Percentiles rank a stretch among this genome's conserved stretches.
Conservation (phyloP, 2,797 vertebrate species). For the Columba guinea region DNA sequence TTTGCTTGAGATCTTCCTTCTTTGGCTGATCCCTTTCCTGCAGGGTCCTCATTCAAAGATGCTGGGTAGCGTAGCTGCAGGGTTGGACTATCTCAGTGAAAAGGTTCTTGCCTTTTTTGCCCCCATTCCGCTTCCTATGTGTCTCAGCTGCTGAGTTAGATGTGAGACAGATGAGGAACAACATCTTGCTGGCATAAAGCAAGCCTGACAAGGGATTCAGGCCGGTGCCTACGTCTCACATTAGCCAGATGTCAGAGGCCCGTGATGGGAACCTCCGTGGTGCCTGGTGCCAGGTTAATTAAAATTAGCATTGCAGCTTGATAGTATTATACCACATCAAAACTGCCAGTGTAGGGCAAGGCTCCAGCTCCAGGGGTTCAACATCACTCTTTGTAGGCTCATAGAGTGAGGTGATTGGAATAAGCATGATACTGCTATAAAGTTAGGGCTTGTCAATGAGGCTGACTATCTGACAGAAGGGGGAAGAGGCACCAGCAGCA, state of each 20-base stretch:
- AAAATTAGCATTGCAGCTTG: neutral
- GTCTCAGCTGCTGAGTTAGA: neutral
- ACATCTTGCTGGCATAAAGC: neutral
- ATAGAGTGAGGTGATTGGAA: neutral
- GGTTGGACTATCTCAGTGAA: neutral
- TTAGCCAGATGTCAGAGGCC: neutral
- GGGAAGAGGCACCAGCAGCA: neutral
- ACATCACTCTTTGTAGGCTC: neutral
- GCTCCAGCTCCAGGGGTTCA: neutral
- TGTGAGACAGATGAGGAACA: neutral
- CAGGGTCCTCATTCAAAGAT: neutral
- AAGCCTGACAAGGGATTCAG: neutral
- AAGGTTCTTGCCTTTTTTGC: neutral
- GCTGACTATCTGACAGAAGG: neutral
- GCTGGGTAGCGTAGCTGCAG: neutral
- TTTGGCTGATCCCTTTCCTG: neutral
- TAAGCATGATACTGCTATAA: neutral
- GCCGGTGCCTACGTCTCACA: neutral
- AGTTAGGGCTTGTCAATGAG: neutral
- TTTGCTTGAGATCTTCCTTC: neutral
- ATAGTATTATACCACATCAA: too few species aligned
- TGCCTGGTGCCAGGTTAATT: neutral
- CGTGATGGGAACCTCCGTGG: neutral
- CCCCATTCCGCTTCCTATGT: neutral
- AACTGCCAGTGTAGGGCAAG: neutral